Evolutionary conservation across 2,113 vertebrate species (phyloP).

Genomic region (Trematomus loennbergii): DNA sequence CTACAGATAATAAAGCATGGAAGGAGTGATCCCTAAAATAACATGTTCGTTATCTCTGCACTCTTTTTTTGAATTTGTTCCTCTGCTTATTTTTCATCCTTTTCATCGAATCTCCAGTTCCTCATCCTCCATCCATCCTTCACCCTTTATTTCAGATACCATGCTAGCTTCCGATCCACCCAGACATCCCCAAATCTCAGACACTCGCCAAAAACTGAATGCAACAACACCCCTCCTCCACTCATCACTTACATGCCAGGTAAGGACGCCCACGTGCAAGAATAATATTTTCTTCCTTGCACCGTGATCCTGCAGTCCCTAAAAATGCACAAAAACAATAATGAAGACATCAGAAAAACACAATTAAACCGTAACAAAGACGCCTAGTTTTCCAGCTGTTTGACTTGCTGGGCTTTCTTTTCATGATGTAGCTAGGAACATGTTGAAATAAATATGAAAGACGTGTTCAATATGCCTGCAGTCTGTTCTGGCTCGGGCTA

Average conservation of each 20-base stretch:
- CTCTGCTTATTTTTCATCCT: neutral
- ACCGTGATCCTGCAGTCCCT: neutral
- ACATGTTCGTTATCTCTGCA: neutral
- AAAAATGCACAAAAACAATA: neutral
- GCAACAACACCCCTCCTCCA: neutral
- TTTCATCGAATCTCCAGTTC: neutral
- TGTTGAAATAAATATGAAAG: constrained; percentile 32
- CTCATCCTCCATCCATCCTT: constrained; percentile 7
- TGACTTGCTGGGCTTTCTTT: constrained; percentile 15
- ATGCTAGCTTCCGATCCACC: neutral
- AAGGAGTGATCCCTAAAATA: neutral
- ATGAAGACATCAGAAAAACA: constrained; percentile 7
- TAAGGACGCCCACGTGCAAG: neutral
- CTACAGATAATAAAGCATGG: neutral
- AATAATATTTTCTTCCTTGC: neutral
- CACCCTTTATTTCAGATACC: neutral
- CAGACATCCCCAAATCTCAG: neutral
- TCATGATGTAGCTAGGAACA: constrained; percentile 11
- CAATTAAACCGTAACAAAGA: constrained; percentile 1
- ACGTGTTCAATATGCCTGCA: constrained; percentile 34
- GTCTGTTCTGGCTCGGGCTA: constrained; percentile 7
- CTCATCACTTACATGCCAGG: constrained; percentile 19
- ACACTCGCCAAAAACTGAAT: neutral
- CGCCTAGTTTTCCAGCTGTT: neutral
- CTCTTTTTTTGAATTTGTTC: neutral